Evolutionary conservation across 2,113 vertebrate genomes (phyloP), one percentile per base, ranked within the genome.

Genomic region (Barbus barbus): DNA sequence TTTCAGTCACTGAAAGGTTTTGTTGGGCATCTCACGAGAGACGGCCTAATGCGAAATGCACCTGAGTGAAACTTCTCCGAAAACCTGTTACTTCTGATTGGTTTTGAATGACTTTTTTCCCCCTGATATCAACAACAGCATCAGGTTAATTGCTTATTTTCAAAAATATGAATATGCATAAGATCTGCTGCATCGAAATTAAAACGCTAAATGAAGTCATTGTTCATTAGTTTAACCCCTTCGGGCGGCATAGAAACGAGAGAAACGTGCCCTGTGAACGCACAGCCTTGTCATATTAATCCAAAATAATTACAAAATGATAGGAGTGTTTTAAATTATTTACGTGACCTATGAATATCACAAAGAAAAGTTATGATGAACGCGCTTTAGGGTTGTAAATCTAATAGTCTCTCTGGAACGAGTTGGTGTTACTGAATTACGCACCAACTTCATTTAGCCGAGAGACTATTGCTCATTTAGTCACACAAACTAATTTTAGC

Each of bases 51-150:
- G 74, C 12, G 14, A 61, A 31, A 61, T 11, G 31, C 51, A 53
- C 41, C 63, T 56, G 22, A 44, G 11, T 75, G 36, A 53, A 51
- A 78, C 78, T 83, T 84, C 78, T 77, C 53, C 44, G 14, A 7
- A 38, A 74, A 69, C 36, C 75, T 1, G 28, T 86, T 80, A 72
- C 28, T 79, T 73, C 44, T 81, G 81, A 87, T 85, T 89, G 78
- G 46, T 61, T 88, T 75, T 86, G 65, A 90, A 88, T 87, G 81
- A 77, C 83, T 84, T 75, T 20, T 77, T n/a, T n/a, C n/a, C 46
- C 78, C 80, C 36, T 18, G 75, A 84, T 85, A 90, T 84, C 53
- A 80, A 85, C 67, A 89, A 87, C 78, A 89, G 75, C 48, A 74
- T 63, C 74, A 79, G n/a, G 84, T 69, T 80, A 73, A 85, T 78